Base-by-base conservation (phyloP, 2,113 vertebrate species). In the Larimichthys crocea region DNA sequence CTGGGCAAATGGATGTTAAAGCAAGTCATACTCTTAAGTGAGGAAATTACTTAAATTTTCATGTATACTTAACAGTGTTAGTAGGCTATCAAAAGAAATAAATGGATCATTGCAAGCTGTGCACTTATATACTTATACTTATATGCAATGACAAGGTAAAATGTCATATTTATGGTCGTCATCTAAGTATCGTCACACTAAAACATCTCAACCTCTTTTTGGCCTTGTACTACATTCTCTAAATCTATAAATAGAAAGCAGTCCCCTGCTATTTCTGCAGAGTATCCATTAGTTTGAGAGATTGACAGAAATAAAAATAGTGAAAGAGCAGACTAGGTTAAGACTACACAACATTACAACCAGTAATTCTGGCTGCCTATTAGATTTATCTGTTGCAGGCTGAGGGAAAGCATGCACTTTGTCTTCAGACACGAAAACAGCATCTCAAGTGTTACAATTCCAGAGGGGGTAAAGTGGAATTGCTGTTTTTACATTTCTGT, bases 401-500 rank as follows among this genome's bases (percentile, higher is more conserved):
- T 71, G 87, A 87, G 85, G 85, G 68, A 86, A 92, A 91, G 92
- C 90, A 92, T 85, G 89, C 91, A 93, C 92, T 95, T 93, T 92
- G 92, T 95, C 95, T 95, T 95, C 92, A 93, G 89, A 95, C 91
- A 91, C 91, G 88, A 94, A 93, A 95, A 95, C 92, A 94, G 93
- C 93, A 92, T 93, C 89, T 91, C 93, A 87, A 92, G 94, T 95
- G 94, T 92, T 91, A 89, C 90, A 92, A 80, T 92, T 95, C 96
- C 96, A 94, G 93, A 92, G 95, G 95, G 96, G 91, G 85, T 71
- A 61, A 92, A 90, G 91, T 88, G 82, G 95, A 96, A 96, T 94
- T 95, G 95, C 93, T 94, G 95, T 93, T 95, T 96, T 96, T 96
- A 94, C 93, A 93, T 96, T 96, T 96, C 90, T 94, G 90, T 94